phyloP scores from a whole-genome alignment of 2,888 invertebrate species.

The Eudemis profundana region DNA sequence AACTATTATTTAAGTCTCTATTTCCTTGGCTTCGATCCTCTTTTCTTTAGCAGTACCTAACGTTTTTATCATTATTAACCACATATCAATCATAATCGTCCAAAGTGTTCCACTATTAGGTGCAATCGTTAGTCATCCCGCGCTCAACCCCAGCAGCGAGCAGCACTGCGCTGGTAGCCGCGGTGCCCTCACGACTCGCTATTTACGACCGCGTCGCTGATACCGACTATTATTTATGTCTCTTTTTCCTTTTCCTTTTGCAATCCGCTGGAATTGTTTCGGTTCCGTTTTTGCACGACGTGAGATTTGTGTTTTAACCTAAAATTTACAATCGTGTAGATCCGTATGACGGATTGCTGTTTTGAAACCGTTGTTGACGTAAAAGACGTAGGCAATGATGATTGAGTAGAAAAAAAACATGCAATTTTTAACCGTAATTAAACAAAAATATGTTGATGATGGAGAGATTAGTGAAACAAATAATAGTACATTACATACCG shows the following conservation, averaged over 20 bases:
- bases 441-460: no score
- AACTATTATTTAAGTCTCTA: constrained; percentile 78
- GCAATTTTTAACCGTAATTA: no score
- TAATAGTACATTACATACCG: no score
- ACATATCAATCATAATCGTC: no score
- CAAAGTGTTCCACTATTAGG: not conserved
- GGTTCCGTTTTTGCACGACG: constrained; percentile 45
- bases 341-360: not conserved
- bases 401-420: no score
- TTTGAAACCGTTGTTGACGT: no score
- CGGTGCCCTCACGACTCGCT: constrained; percentile 66
- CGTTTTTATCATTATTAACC: no score
- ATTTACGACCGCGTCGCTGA: constrained; percentile 70
- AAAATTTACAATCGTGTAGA: not conserved
- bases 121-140: constrained; percentile 9
- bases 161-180: constrained; percentile 27
- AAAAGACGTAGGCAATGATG: no score
- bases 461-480: no score
- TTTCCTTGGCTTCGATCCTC: constrained; percentile 74
- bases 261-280: constrained; percentile 48
- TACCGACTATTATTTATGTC: constrained; percentile 77
- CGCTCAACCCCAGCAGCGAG: constrained; percentile 31
- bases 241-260: constrained; percentile 66
- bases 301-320: not conserved
- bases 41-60: constrained; percentile 58